phyloP scores from a whole-genome alignment of 37 sponge, comb jelly and placozoan genomes.

The Dysidea cf. avara region DNA sequence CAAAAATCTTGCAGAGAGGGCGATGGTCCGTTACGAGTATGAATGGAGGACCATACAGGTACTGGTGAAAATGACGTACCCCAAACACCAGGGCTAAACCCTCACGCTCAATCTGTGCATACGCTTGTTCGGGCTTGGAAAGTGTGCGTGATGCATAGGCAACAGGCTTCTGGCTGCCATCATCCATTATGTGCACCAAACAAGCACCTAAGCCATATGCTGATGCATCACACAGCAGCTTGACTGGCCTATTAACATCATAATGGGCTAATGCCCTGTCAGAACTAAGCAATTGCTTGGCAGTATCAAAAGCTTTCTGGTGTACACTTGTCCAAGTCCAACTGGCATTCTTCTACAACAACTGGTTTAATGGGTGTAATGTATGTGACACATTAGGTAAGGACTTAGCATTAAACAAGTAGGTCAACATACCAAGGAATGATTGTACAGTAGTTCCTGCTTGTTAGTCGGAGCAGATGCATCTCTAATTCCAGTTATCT shows the following conservation, averaged over 20 bases:
- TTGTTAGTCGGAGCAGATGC: constrained; percentile 25
- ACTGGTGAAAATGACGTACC: no score
- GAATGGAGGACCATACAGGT: no score
- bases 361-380: constrained; percentile 32
- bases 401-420: constrained; percentile 56
- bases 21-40: no score
- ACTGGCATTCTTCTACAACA: constrained; percentile 30
- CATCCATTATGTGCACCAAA: no score
- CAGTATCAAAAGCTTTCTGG: constrained; percentile 21
- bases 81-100: no score
- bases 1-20: no score
- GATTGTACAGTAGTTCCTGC: constrained; percentile 23
- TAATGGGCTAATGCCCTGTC: constrained; percentile 37
- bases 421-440: constrained; percentile 54
- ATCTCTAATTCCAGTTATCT: constrained; percentile 29
- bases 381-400: constrained; percentile 38
- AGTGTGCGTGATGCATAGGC: constrained; percentile 44
- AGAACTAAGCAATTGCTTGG: constrained; percentile 44
- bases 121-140: background rate
- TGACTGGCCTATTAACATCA: no score
- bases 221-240: no score
- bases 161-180: no score
- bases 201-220: no score
- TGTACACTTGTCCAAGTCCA: constrained; percentile 28
- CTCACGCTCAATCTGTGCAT: no score